Conservation (phyloP, 2,888 invertebrate genomes). For the Clistopyga incitator region DNA sequence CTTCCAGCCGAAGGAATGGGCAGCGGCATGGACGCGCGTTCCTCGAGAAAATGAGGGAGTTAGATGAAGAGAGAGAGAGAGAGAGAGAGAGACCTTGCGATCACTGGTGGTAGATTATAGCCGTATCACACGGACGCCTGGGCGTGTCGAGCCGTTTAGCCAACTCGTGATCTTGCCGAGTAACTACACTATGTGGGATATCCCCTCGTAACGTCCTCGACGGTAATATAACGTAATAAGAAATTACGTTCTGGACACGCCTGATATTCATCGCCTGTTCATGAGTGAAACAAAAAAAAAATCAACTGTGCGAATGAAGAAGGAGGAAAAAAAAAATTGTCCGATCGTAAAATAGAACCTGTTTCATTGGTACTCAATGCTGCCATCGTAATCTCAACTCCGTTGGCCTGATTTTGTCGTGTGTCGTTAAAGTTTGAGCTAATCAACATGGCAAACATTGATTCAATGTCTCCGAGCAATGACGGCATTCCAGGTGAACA, state of each 20-base stretch:
- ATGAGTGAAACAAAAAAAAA: neutral
- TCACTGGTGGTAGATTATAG: conserved; percentile 66
- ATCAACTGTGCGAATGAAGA: conserved; percentile 4
- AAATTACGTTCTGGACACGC: conserved; percentile 57
- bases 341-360: neutral
- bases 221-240: conserved; percentile 55
- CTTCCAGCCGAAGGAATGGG: conserved; percentile 29
- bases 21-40: conserved; percentile 45
- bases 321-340: neutral
- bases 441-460: neutral
- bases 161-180: conserved; percentile 60
- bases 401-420: neutral
- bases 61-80: conserved; percentile 23
- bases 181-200: conserved; percentile 45
- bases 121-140: conserved; percentile 69
- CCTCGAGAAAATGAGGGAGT: conserved; percentile 44
- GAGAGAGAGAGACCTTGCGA: conserved; percentile 48
- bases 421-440: neutral
- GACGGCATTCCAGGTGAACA: too few species aligned
- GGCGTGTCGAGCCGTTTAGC: conserved; percentile 70
- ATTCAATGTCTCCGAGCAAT: neutral
- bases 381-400: neutral
- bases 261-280: conserved; percentile 42
- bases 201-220: conserved; percentile 42
- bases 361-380: neutral